Evolutionary conservation across 1,140 invertebrate species (phyloP), one percentile per base, ranked within the genome.

Genomic region (Calliopsis andreniformis): DNA sequence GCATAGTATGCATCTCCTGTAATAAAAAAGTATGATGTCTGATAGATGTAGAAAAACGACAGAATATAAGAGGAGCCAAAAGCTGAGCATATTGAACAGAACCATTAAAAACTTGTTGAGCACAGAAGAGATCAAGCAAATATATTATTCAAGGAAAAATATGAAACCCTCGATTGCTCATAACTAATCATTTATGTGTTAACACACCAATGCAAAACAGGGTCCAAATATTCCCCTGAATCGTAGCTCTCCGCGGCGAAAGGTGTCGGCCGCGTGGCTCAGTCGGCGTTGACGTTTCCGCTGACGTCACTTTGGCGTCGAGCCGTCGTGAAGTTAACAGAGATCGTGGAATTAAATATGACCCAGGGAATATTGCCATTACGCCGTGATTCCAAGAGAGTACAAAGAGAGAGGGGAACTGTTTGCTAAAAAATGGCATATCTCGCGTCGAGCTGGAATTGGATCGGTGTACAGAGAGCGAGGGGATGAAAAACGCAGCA

Each of bases 161-260:
- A 39, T 39, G 35, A 5, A 39, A 10, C 10, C 35, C 35, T 5
- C 35, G 35, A 10, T 39, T 3, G 10, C 4, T 3, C 35, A 10
- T 39, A 39, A 39, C 35, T 39, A 28, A 35, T 55, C 56, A n/a
- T n/a, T n/a, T n/a, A n/a, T n/a, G n/a, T n/a, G n/a, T n/a, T n/a
- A n/a, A n/a, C n/a, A n/a, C n/a, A n/a, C n/a, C n/a, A n/a, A n/a
- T n/a, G n/a, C n/a, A n/a, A n/a, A n/a, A n/a, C n/a, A n/a, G n/a
- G n/a, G n/a, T n/a, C n/a, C n/a, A 78, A 78, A 78, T 78, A 73
- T 73, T 23, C 25, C 23, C 23, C 16, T 1, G 16, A 35, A 64
- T 5, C 28, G 10, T 14, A 35, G 3, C 25, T n/a, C 35, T 39
- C 14, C 20, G 1, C 16, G 7, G 20, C 20, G 7, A 39, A 53